phyloP scores from a whole-genome alignment of 2,113 vertebrate species.

The Petrocephalus microphthalmus region DNA sequence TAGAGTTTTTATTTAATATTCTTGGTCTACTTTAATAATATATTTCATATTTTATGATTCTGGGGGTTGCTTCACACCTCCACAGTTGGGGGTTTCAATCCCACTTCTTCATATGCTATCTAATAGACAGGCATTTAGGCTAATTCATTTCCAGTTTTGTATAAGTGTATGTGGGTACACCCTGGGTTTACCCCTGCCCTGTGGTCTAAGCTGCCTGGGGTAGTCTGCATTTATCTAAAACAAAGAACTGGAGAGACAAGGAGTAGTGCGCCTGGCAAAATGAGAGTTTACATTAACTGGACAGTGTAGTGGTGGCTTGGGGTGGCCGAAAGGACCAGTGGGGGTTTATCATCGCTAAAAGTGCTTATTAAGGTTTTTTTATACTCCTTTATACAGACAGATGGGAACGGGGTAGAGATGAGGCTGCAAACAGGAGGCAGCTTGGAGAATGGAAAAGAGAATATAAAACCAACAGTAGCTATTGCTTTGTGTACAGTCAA shows the following conservation, averaged over 20 bases:
- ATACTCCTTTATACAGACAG: background rate
- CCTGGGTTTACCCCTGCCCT: background rate
- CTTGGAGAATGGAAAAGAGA: background rate
- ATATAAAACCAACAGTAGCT: background rate
- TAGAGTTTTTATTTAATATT: background rate
- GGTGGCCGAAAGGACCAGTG: background rate
- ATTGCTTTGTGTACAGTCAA: background rate
- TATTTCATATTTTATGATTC: background rate
- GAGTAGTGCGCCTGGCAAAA: background rate
- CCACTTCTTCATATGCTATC: background rate
- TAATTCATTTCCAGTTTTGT: background rate
- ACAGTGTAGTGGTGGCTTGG: background rate
- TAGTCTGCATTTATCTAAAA: background rate
- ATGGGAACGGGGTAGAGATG: background rate
- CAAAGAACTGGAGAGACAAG: background rate
- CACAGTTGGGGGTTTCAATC: background rate
- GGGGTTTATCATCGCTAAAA: background rate
- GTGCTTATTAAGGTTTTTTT: background rate
- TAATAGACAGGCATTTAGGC: background rate
- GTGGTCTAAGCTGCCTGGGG: background rate
- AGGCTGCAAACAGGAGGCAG: background rate
- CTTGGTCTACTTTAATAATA: background rate
- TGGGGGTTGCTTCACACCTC: background rate
- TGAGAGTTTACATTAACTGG: background rate
- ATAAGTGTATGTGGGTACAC: background rate